Conservation (phyloP, 2,113 vertebrate genomes). For the Oreochromis tanganicae region DNA sequence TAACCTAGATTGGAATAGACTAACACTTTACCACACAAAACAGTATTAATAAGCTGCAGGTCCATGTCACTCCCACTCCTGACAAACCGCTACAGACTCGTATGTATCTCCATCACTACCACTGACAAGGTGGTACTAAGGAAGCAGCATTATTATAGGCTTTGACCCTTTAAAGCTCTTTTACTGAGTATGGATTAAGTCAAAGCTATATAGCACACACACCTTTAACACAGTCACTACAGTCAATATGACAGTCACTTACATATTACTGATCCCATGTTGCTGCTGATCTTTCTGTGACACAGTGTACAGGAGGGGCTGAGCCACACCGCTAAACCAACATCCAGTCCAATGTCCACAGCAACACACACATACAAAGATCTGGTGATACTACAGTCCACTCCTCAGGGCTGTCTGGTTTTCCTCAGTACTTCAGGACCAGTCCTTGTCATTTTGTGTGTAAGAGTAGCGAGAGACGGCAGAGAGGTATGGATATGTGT, state of each 20-base stretch:
- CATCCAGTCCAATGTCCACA: background rate
- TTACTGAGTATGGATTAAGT: background rate
- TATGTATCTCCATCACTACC: background rate
- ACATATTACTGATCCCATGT: slow-evolving; percentile 68
- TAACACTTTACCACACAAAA: background rate
- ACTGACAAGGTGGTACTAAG: background rate
- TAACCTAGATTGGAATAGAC: background rate
- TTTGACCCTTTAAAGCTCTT: background rate
- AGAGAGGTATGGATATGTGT: background rate
- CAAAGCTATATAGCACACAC: background rate
- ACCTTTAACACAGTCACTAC: background rate
- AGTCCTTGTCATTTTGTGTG: background rate
- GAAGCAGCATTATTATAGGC: background rate
- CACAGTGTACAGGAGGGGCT: background rate
- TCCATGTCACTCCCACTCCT: background rate
- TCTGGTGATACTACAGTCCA: background rate
- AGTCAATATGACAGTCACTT: slow-evolving; percentile 22
- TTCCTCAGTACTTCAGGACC: background rate
- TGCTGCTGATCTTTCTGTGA: slow-evolving; percentile 2
- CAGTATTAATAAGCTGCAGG: background rate
- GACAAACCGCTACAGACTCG: background rate
- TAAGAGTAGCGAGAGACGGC: background rate
- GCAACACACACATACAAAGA: background rate
- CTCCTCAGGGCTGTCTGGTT: background rate
- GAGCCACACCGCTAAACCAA: background rate